Conservation (phyloP, 2,888 invertebrate genomes). For the Cylindroiulus punctatus region DNA sequence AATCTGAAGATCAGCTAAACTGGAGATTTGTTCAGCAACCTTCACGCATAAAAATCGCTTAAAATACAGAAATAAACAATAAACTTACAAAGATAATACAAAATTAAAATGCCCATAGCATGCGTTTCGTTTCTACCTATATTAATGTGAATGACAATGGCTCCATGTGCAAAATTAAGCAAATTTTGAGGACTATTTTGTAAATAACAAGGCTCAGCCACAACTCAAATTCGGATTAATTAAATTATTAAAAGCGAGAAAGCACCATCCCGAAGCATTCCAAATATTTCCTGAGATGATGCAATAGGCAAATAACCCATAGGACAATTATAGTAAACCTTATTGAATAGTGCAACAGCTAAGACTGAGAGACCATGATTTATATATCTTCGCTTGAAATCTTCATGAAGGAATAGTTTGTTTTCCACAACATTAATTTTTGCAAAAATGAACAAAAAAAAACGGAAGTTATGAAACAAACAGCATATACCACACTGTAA, state of each 20-base stretch:
- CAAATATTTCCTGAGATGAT: not conserved
- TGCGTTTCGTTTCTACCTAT: not conserved
- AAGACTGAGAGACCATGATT: not conserved
- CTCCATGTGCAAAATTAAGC: not conserved
- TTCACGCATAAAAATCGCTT: not conserved
- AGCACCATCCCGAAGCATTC: not conserved
- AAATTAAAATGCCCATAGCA: constrained; percentile 29
- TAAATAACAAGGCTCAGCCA: not conserved
- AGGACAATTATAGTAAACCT: not conserved
- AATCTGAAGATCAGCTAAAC: not conserved
- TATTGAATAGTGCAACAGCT: not conserved
- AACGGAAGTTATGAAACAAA: no score
- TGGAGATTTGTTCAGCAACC: not conserved
- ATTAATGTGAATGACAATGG: not conserved
- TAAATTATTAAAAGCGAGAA: not conserved
- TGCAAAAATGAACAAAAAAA: not conserved
- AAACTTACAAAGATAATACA: constrained; percentile 22
- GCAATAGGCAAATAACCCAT: not conserved
- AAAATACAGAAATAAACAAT: constrained; percentile 43
- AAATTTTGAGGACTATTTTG: not conserved
- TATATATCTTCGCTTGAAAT: not conserved
- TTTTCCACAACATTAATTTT: not conserved
- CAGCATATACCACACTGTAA: no score
- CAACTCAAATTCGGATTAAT: not conserved
- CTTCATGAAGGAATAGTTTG: not conserved